Evolutionary conservation across 2,113 vertebrate species (phyloP), one percentile per base, ranked within the genome.

Genomic region (Thymallus thymallus): DNA sequence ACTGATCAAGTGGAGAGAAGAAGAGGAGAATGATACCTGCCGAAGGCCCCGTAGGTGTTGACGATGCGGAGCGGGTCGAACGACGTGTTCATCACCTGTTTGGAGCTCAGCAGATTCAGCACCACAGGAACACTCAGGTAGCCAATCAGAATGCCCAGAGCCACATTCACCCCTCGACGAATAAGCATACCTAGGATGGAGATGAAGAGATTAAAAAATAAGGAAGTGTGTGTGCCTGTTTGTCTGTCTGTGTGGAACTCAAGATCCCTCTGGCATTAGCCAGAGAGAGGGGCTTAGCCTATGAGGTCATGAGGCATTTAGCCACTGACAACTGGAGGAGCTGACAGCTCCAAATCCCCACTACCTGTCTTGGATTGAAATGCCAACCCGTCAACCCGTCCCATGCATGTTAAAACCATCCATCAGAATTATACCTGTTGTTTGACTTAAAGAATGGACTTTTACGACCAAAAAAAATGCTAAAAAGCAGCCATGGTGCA

Each of bases 31-130:
- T 0, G 30, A 35, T 6, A 99, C 98, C 97, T 99, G 67, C 97
- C 97, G 0, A 99, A 99, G 55, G 97, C 96, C 20, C 98, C 98
- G 0, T 99, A 99, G 0, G 96, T 98, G 92, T 99, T 99, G 87
- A 99, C 97, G 0, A 99, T 97, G 20, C 96, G 79, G 61, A 99
- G 93, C 0, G 98, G 86, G 86, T 93, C 94, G 79, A 98, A 99
- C 0, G 96, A 97, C 0, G 93, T 94, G 89, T 98, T 99, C 98
- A 99, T 99, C 85, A 96, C 79, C 87, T 99, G 97, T 16, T 29
- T 91, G 78, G 96, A 88, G 69, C 86, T 98, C 32, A 98, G 80
- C 73, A 99, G 87, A 89, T 99, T 99, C 71, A 95, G 67, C 72
- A 98, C 83, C 72, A 98, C 98, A 0, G 98, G 98, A 35, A 98